Evolutionary conservation across 2,797 vertebrate genomes (phyloP).

Genomic region (Muraenolepis orangiensis): DNA sequence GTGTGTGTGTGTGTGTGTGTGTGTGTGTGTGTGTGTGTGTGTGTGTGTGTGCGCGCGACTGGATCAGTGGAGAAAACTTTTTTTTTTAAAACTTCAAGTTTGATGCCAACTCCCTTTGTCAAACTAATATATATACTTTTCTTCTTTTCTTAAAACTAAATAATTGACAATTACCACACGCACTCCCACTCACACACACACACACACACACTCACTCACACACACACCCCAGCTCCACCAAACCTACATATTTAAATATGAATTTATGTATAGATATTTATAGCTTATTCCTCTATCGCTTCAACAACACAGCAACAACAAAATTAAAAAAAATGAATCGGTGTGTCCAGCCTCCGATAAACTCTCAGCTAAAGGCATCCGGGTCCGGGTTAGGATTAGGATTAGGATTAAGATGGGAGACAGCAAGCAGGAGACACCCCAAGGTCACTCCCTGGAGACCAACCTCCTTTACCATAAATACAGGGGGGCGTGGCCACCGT

Average conservation of each 20-base stretch:
- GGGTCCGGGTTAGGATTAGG: background rate
- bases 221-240: background rate
- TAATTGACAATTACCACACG: conserved; percentile 14
- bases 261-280: conserved; percentile 45
- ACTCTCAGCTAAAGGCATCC: background rate
- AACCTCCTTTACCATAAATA: background rate
- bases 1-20: no score
- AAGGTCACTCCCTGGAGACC: background rate
- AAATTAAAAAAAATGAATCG: no score
- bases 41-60: no score
- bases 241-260: conserved; percentile 22
- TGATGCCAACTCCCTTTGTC: no score
- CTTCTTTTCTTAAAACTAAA: conserved; percentile 9
- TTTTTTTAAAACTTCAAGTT: no score
- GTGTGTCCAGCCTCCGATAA: background rate
- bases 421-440: background rate
- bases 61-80: no score
- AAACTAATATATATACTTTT: no score
- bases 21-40: no score
- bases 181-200: no score
- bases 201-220: no score
- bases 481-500: background rate
- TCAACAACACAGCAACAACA: conserved; percentile 31
- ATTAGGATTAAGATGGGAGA: background rate
- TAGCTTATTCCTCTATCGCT: conserved; percentile 33